phyloP scores from a whole-genome alignment of 2,113 vertebrate genomes.

The Corythoichthys intestinalis region DNA sequence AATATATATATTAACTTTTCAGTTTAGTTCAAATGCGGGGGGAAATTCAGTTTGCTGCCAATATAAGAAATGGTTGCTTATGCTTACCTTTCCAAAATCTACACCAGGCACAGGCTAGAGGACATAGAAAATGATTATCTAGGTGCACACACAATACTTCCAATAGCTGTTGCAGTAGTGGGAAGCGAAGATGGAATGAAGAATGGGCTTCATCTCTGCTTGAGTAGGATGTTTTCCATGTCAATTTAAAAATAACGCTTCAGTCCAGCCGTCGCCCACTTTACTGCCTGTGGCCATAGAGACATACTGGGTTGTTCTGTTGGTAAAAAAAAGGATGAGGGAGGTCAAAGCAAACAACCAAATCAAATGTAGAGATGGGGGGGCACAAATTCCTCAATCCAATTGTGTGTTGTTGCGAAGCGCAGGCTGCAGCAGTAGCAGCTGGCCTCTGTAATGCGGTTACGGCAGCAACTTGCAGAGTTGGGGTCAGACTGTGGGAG shows the following conservation, averaged over 20 bases:
- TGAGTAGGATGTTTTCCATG: slow-evolving; percentile 87
- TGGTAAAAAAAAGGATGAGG: slow-evolving; percentile 58
- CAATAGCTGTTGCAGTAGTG: slow-evolving; percentile 15
- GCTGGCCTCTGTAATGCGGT: slow-evolving; percentile 93
- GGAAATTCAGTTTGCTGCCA: slow-evolving; percentile 80
- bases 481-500: slow-evolving; percentile 79
- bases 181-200: slow-evolving; percentile 67
- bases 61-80: slow-evolving; percentile 78
- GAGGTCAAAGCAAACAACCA: slow-evolving; percentile 68
- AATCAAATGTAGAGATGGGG: slow-evolving; percentile 57
- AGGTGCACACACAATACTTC: slow-evolving; percentile 73
- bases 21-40: slow-evolving; percentile 82
- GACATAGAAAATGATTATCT: slow-evolving; percentile 81
- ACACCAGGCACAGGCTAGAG: slow-evolving; percentile 74
- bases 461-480: slow-evolving; percentile 76
- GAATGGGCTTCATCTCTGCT: slow-evolving; percentile 85
- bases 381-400: slow-evolving; percentile 88
- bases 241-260: slow-evolving; percentile 99
- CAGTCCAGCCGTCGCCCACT: slow-evolving; percentile 73
- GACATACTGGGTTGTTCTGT: slow-evolving; percentile 21
- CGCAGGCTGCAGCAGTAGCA: slow-evolving; percentile 72
- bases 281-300: slow-evolving; percentile 40
- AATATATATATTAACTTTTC: slow-evolving; percentile 82
- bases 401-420: slow-evolving; percentile 85
- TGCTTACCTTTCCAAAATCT: slow-evolving; percentile 78